A percentile compares a stretch with the other conserved stretches of the same genome.
These are phyloP conservation scores for Stratiomys singularior DNA, from an alignment of 2,888 invertebrate genomes.

Conservation along the genomic window DNA sequence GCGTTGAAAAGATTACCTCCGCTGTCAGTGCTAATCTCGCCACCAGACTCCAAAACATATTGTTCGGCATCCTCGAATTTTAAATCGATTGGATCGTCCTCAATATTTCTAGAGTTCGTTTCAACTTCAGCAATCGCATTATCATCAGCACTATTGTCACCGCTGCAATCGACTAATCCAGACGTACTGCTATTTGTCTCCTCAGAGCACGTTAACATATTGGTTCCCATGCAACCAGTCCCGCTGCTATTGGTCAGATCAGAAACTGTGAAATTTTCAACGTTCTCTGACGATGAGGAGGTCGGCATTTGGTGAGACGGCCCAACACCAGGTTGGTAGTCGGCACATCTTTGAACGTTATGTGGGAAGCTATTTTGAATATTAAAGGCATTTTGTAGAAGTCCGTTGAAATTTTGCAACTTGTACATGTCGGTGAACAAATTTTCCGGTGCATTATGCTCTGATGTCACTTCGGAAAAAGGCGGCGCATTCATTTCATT, in stretches of 20 bases:
- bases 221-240: constrained; percentile 53
- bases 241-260: constrained; percentile 59
- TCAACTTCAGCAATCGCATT: constrained; percentile 51
- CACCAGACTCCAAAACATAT: constrained; percentile 75
- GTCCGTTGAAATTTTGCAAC: constrained; percentile 51
- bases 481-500: background rate
- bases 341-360: background rate
- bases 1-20: constrained; percentile 58
- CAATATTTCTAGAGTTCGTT: constrained; percentile 62
- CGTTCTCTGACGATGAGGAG: constrained; percentile 49
- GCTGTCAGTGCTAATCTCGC: constrained; percentile 66
- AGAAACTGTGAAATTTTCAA: constrained; percentile 54
- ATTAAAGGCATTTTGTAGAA: constrained; percentile 52
- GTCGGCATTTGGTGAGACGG: constrained; percentile 37
- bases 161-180: constrained; percentile 61
- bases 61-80: constrained; percentile 83
- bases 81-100: constrained; percentile 71
- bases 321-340: background rate
- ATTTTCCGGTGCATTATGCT: constrained; percentile 24
- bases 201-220: constrained; percentile 54
- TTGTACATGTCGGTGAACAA: constrained; percentile 47
- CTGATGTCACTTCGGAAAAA: background rate
- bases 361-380: constrained; percentile 43
- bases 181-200: constrained; percentile 59
- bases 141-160: constrained; percentile 50